These are phyloP conservation scores for Plemyria rubiginata DNA, from an alignment of 2,888 invertebrate species.

Conservation along the genomic window DNA sequence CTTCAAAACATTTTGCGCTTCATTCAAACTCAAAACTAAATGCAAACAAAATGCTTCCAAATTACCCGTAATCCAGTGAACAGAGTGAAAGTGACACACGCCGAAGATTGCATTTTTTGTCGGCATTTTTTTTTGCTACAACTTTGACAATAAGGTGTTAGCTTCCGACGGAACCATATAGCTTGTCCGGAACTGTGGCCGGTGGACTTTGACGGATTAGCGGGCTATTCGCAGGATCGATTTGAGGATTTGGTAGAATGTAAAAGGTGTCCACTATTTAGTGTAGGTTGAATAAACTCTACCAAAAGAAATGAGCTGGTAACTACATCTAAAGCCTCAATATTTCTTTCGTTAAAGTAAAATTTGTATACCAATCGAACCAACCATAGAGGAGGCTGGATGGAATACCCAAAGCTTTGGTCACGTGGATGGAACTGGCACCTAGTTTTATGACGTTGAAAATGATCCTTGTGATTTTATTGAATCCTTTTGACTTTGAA, in stretches of 20 bases:
- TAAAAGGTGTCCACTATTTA: background rate
- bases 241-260: constrained; percentile 2
- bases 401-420: no score
- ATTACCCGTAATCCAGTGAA: constrained; percentile 18
- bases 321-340: background rate
- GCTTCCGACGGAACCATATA: constrained; percentile 28
- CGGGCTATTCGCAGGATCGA: background rate
- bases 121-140: constrained; percentile 13
- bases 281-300: background rate
- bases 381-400: no score
- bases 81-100: constrained; percentile 36
- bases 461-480: no score
- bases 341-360: no score
- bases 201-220: constrained; percentile 15
- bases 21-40: constrained; percentile 16
- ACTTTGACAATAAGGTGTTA: constrained; percentile 19
- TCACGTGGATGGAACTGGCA: no score
- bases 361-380: no score
- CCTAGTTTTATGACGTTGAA: no score
- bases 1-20: constrained; percentile 11
- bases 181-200: constrained; percentile 10
- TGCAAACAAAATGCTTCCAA: constrained; percentile 22
- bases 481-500: no score
- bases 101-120: constrained; percentile 19
- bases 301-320: no score